Conservation (phyloP, 2,797 vertebrate species). For the Syngnathus acus region DNA sequence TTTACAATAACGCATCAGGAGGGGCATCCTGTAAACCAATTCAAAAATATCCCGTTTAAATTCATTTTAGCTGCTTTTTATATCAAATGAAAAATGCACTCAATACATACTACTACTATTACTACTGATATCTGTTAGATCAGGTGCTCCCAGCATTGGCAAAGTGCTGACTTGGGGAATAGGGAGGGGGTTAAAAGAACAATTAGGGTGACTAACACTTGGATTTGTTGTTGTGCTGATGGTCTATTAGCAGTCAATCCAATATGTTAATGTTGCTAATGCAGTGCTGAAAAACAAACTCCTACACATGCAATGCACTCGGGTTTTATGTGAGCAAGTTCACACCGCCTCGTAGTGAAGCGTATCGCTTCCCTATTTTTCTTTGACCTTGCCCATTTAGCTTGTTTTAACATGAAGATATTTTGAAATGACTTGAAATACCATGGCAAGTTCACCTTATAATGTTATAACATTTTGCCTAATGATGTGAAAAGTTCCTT, state of each 20-base stretch:
- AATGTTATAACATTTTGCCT: background rate
- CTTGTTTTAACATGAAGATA: no score
- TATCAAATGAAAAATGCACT: background rate
- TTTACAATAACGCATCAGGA: background rate
- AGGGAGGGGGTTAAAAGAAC: constrained; percentile 40
- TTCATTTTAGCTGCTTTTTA: no score
- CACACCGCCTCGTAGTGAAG: no score
- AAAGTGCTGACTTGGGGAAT: constrained; percentile 51
- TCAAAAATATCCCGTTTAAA: no score
- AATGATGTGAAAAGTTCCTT: background rate
- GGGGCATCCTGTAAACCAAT: background rate
- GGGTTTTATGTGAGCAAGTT: background rate
- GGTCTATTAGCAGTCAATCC: constrained; percentile 12
- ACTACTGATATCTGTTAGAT: constrained; percentile 61
- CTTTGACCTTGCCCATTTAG: no score
- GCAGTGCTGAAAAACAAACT: constrained; percentile 2
- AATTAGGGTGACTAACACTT: constrained; percentile 36
- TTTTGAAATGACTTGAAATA: no score
- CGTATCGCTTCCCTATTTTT: no score
- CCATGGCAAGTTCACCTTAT: background rate
- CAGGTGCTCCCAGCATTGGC: constrained; percentile 38
- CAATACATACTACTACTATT: constrained; percentile 7
- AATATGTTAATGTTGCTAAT: background rate
- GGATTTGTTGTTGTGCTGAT: constrained; percentile 22
- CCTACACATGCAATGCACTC: no score